Base-by-base conservation (phyloP, 2,113 vertebrate genomes). In the Urocitellus parryii region DNA sequence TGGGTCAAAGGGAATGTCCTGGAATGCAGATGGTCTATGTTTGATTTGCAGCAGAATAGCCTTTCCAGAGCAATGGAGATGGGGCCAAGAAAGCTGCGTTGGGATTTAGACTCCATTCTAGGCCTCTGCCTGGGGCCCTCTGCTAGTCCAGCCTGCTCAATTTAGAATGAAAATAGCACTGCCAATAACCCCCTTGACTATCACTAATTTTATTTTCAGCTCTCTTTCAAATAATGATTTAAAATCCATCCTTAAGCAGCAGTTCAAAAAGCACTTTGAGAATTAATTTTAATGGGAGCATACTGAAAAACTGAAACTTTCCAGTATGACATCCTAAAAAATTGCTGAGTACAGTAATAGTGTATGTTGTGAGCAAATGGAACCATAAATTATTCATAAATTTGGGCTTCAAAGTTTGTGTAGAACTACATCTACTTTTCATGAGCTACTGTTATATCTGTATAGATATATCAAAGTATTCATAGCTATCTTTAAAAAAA, bases 241-340 rank as follows among this genome's bases (percentile, higher is more conserved):
- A 93, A 97, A 95, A 95, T 56, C 79, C 14, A 0, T 83, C 97
- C 91, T 72, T 73, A 89, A 92, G 70, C 96, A 24, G 86, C 91
- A 72, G 58, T 94, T 96, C 94, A 97, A 93, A 96, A 97, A 39
- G 76, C 90, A 97, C 97, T 97, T 96, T 72, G 96, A 97, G 97
- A 96, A 98, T 97, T 96, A 82, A 42, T 45, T 96, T 97, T 95
- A 93, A 83, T 76, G 76, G 87, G 58, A 93, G n/a, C 53, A 25
- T 65, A 65, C 77, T 90, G 95, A 89, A 63, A 92, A 90, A 95
- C 27, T 45, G 74, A 81, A 84, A 91, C 17, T 96, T 96, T 67
- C 94, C 65, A 77, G 18, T 65, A 96, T 82, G 92, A 96, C 97
- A 97, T 90, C 96, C 94, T 90, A 91, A 65, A 95, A 96, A 98